phyloP scores from a whole-genome alignment of 1,140 invertebrate genomes.

The Linepithema humile region DNA sequence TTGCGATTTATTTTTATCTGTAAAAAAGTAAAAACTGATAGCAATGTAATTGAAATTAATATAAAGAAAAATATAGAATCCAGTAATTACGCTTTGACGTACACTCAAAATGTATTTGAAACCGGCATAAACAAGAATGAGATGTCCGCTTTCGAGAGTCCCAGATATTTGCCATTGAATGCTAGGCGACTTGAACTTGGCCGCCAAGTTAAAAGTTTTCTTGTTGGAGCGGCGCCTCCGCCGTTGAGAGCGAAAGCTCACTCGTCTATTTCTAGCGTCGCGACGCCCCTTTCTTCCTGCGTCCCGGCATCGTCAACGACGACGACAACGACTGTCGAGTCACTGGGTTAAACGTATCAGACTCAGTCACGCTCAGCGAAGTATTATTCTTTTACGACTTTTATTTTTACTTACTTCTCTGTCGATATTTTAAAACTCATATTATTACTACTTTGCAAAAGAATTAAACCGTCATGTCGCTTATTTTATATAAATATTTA shows the following conservation, averaged over 20 bases:
- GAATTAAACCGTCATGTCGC: neutral
- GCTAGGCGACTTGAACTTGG: constrained; percentile 81
- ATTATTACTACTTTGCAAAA: constrained; percentile 1
- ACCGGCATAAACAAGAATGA: neutral
- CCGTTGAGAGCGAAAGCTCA: constrained; percentile 79
- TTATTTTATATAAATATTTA: neutral
- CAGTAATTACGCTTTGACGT: neutral
- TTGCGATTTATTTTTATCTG: neutral
- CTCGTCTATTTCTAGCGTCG: constrained; percentile 81
- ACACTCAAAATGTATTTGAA: neutral
- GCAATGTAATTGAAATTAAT: neutral
- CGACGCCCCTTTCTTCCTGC: constrained; percentile 77
- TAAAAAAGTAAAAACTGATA: neutral
- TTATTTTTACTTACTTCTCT: neutral
- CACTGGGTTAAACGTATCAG: constrained; percentile 78
- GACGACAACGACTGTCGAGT: constrained; percentile 64
- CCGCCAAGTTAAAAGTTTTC: constrained; percentile 80
- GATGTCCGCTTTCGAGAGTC: constrained; percentile 61
- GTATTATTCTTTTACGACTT: constrained; percentile 65
- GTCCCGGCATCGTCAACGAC: constrained; percentile 64
- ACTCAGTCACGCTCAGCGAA: constrained; percentile 43
- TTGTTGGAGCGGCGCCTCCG: constrained; percentile 77
- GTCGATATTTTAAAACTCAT: neutral
- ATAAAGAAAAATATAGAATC: neutral
- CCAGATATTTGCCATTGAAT: constrained; percentile 68